Conservation (phyloP, 2,113 vertebrate genomes). For the Carollia perspicillata region DNA sequence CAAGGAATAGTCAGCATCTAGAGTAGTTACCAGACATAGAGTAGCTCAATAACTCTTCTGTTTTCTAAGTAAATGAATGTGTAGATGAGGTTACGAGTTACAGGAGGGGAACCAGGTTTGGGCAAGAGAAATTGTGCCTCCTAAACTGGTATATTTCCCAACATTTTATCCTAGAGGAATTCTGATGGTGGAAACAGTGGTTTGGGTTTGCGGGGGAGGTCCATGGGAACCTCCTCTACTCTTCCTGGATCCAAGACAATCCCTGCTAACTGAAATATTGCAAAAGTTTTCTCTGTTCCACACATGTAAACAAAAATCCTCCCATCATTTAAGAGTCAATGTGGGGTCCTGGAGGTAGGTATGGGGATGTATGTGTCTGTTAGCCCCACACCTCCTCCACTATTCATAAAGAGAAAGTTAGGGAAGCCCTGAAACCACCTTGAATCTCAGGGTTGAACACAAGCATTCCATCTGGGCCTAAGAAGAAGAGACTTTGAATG, state of each 20-base stretch:
- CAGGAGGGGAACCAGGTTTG: neutral
- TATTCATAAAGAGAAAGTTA: neutral
- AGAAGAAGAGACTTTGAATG: neutral
- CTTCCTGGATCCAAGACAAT: neutral
- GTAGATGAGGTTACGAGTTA: neutral
- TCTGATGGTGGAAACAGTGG: neutral
- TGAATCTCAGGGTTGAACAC: neutral
- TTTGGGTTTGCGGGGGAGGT: neutral
- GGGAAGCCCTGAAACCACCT: neutral
- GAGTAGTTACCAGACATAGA: neutral
- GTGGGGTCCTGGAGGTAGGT: no score
- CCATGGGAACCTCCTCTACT: neutral
- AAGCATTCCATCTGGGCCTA: neutral
- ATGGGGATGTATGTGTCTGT: no score
- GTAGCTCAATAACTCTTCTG: neutral
- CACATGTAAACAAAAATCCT: neutral
- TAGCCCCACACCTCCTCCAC: neutral
- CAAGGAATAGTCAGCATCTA: neutral
- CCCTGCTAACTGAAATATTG: neutral
- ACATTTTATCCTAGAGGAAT: slow-evolving; percentile 9
- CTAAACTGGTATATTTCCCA: neutral
- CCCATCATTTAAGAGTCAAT: neutral
- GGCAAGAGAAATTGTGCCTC: neutral
- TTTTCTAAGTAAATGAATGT: neutral
- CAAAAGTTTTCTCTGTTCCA: neutral